Evolutionary conservation across 2,113 vertebrate genomes (phyloP).

Genomic region (Syngnathus scovelli): DNA sequence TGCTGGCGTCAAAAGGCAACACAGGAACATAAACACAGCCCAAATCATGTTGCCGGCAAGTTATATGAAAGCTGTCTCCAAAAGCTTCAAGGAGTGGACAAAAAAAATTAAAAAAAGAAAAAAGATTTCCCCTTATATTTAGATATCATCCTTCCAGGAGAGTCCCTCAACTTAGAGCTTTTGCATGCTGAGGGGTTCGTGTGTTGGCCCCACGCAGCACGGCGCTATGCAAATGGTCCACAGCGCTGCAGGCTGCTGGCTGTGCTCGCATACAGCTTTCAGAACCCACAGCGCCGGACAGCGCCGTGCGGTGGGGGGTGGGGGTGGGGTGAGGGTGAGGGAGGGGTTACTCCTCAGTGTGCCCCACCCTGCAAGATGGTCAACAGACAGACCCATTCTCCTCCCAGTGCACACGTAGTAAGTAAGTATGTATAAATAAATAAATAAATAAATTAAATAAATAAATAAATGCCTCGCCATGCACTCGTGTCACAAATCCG

Average conservation of each 20-base stretch:
- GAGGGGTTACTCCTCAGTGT: conserved; percentile 50
- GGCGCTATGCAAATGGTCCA: conserved; percentile 38
- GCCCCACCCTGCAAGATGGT: conserved; percentile 54
- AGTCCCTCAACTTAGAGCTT: conserved; percentile 44
- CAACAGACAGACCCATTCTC: conserved; percentile 25
- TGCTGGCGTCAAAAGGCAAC: conserved; percentile 57
- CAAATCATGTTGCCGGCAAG: conserved; percentile 66
- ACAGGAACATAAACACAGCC: conserved; percentile 49
- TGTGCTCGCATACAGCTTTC: conserved; percentile 51
- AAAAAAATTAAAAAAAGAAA: conserved; percentile 40
- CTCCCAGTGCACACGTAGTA: conserved; percentile 6
- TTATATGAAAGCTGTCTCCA: conserved; percentile 39
- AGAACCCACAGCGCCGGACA: conserved; percentile 67
- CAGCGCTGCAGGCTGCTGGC: conserved; percentile 51
- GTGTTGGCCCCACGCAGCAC: conserved; percentile 39
- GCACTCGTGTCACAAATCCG: conserved; percentile 21
- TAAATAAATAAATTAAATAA: neutral
- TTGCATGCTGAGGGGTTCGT: conserved; percentile 33
- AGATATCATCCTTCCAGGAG: conserved; percentile 21
- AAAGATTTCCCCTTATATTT: conserved; percentile 31
- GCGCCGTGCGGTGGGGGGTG: conserved; percentile 68
- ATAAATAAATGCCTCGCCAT: neutral
- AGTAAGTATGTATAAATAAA: conserved; percentile 5
- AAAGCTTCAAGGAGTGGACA: conserved; percentile 20
- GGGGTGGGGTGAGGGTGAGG: conserved; percentile 30